Conservation (phyloP, 2,113 vertebrate genomes). For the Neodon shergylaensis region DNA sequence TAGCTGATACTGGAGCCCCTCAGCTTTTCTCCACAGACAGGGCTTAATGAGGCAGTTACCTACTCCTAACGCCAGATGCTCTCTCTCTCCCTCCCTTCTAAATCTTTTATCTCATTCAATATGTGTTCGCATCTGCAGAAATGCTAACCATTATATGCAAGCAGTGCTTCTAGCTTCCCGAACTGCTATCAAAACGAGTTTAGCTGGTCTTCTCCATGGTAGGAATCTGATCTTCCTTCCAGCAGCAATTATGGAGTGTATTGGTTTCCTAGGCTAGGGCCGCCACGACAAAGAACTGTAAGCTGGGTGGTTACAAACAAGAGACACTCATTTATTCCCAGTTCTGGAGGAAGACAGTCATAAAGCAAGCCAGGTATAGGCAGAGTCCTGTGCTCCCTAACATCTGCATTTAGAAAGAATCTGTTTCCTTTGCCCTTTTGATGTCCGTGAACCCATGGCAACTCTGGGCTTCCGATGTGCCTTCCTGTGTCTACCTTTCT, state of each 20-base stretch:
- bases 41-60: slow-evolving; percentile 20
- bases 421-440: background rate
- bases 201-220: background rate
- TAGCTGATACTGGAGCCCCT: background rate
- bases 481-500: background rate
- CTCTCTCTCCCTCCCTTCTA: background rate
- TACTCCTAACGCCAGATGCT: slow-evolving; percentile 1
- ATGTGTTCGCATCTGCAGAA: slow-evolving; percentile 17
- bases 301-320: background rate
- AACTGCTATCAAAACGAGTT: background rate
- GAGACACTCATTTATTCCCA: background rate
- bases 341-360: background rate
- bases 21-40: background rate
- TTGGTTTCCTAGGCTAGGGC: background rate
- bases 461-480: background rate
- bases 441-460: background rate
- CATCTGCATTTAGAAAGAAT: background rate
- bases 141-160: slow-evolving; percentile 7
- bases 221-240: background rate
- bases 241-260: background rate
- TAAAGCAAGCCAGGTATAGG: background rate
- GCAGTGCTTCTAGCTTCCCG: background rate
- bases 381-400: background rate
- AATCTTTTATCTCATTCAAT: background rate
- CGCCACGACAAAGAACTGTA: background rate